A percentile compares a stretch with the other conserved stretches of the same genome.
Evolutionary conservation across 1,140 invertebrate genomes (phyloP).

Genomic region (Psix sp.): DNA sequence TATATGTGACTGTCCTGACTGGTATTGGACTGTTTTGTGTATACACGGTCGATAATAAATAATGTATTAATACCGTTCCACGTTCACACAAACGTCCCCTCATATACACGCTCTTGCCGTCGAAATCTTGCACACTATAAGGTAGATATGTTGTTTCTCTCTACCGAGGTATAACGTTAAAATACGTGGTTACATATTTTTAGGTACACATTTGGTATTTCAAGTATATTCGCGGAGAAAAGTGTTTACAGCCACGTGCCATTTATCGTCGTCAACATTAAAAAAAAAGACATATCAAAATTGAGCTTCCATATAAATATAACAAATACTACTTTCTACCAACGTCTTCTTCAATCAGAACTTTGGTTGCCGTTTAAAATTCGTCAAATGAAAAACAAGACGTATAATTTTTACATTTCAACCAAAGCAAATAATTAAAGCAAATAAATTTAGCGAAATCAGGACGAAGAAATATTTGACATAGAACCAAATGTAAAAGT

Average conservation of each 20-base stretch:
- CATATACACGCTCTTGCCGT: slow-evolving; percentile 27
- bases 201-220: slow-evolving; percentile 57
- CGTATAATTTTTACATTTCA: background rate
- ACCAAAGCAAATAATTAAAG: background rate
- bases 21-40: slow-evolving; percentile 51
- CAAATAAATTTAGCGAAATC: background rate
- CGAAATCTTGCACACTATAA: slow-evolving; percentile 47
- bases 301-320: slow-evolving; percentile 50
- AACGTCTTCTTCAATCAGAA: background rate
- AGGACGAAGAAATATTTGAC: background rate
- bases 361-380: too few relatives aligned
- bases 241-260: slow-evolving; percentile 38
- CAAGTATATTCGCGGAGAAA: slow-evolving; percentile 36
- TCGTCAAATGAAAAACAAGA: background rate
- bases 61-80: slow-evolving; percentile 52
- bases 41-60: slow-evolving; percentile 60
- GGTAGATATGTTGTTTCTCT: slow-evolving; percentile 60
- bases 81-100: slow-evolving; percentile 26
- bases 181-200: slow-evolving; percentile 45
- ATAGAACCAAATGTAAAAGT: slow-evolving; percentile 3
- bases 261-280: slow-evolving; percentile 32
- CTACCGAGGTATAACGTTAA: slow-evolving; percentile 59
- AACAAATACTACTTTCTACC: slow-evolving; percentile 32
- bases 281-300: slow-evolving; percentile 36
- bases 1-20: slow-evolving; percentile 61